These are phyloP conservation scores for Andrena trimmerana DNA, from an alignment of 2,888 invertebrate genomes.

Conservation along the genomic window DNA sequence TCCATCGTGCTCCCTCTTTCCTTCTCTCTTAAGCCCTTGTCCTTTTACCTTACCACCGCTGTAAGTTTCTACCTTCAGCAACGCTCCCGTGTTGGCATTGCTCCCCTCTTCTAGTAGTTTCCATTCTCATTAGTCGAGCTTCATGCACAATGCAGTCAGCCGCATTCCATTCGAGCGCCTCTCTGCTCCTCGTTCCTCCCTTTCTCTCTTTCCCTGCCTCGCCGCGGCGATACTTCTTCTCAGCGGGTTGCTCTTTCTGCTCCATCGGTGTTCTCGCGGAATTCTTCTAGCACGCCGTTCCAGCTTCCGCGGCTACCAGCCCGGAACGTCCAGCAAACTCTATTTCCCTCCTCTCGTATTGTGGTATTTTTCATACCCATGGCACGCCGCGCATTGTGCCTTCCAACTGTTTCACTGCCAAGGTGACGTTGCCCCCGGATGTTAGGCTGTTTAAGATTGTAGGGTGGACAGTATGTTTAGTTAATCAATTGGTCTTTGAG, in stretches of 20 bases:
- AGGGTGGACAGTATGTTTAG: too few relatives aligned
- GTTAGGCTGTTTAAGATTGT: too few relatives aligned
- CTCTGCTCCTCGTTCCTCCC: conserved; percentile 15
- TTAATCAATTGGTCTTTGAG: too few relatives aligned
- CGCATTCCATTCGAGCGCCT: conserved; percentile 52
- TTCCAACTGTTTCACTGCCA: too few relatives aligned
- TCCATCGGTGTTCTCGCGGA: conserved; percentile 6
- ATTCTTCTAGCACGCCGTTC: conserved; percentile 25
- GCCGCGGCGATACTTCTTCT: background rate
- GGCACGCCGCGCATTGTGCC: background rate
- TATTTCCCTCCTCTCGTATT: background rate
- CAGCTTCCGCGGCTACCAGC: background rate
- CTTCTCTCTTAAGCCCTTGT: conserved; percentile 43
- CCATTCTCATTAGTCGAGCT: conserved; percentile 76
- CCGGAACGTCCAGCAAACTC: background rate
- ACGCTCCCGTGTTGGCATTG: conserved; percentile 24
- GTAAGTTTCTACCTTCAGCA: conserved; percentile 23
- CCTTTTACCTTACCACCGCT: conserved; percentile 42
- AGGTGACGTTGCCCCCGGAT: too few relatives aligned
- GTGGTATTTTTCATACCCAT: background rate
- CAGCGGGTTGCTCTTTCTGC: background rate
- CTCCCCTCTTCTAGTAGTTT: conserved; percentile 60
- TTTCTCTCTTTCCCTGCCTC: conserved; percentile 5
- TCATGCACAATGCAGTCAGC: conserved; percentile 74
- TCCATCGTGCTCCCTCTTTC: conserved; percentile 32